These are phyloP conservation scores for Tympanuchus pallidicinctus DNA, from an alignment of 2,113 vertebrate species.

Conservation along the genomic window DNA sequence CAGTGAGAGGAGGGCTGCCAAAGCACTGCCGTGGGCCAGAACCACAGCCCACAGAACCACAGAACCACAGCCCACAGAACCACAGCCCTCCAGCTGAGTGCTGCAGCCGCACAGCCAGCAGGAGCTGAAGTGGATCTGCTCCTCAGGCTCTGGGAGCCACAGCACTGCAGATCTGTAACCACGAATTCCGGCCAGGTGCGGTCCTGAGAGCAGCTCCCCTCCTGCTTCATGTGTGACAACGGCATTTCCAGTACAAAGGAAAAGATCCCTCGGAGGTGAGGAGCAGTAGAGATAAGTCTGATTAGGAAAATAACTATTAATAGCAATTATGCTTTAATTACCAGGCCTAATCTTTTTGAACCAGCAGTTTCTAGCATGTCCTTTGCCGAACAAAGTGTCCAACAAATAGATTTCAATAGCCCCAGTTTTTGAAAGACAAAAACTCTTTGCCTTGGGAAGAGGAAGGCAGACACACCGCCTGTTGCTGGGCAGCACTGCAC, in stretches of 20 bases:
- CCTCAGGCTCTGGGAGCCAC: no score
- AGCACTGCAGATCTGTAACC: no score
- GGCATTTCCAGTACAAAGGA: not conserved
- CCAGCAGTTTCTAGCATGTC: not conserved
- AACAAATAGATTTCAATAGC: not conserved
- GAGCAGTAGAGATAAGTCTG: constrained; percentile 15
- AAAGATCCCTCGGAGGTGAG: constrained; percentile 1
- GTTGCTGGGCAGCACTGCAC: no score
- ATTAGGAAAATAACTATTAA: constrained; percentile 54
- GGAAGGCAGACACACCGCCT: not conserved
- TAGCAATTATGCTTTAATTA: constrained; percentile 58
- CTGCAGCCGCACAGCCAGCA: no score
- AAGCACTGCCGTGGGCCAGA: no score
- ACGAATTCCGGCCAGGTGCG: not conserved
- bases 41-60: no score
- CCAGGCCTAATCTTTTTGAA: constrained; percentile 39
- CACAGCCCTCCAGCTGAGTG: no score
- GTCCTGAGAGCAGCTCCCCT: not conserved
- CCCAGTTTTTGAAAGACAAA: not conserved
- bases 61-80: no score
- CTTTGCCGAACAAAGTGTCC: not conserved
- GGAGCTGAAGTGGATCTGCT: no score
- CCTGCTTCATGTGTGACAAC: not conserved
- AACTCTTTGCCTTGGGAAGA: not conserved
- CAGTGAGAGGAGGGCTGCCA: no score